Conservation (phyloP, 2,888 invertebrate genomes). For the Tetragonula carbonaria region DNA sequence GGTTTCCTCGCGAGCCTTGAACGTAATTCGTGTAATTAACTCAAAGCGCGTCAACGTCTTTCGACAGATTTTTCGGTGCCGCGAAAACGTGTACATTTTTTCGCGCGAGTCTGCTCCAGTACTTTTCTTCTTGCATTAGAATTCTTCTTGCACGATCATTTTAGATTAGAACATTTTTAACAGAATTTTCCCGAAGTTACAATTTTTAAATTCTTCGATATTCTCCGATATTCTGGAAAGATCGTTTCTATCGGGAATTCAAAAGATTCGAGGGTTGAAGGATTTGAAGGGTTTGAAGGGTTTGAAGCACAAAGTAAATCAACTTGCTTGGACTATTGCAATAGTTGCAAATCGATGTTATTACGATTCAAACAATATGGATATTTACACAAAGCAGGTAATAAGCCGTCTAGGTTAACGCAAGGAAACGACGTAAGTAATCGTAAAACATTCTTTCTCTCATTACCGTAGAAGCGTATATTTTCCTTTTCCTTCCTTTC, state of each 20-base stretch:
- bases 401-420: background rate
- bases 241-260: no score
- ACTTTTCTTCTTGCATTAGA: background rate
- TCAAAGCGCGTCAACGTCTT: constrained; percentile 51
- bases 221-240: no score
- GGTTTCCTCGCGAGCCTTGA: constrained; percentile 46
- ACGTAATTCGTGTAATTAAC: constrained; percentile 61
- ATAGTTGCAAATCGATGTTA: no score
- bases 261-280: no score
- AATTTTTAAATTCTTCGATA: no score
- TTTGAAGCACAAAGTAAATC: no score
- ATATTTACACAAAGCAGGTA: background rate
- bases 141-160: no score
- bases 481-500: background rate
- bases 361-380: no score
- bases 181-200: no score
- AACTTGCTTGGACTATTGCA: no score
- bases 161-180: no score
- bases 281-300: no score
- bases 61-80: constrained; percentile 38
- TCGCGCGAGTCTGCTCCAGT: background rate
- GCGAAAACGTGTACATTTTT: background rate
- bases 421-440: background rate
- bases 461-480: background rate
- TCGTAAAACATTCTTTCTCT: background rate